These are phyloP conservation scores for Himalopsyche phryganea DNA, from an alignment of 1,140 invertebrate genomes.

Conservation along the genomic window DNA sequence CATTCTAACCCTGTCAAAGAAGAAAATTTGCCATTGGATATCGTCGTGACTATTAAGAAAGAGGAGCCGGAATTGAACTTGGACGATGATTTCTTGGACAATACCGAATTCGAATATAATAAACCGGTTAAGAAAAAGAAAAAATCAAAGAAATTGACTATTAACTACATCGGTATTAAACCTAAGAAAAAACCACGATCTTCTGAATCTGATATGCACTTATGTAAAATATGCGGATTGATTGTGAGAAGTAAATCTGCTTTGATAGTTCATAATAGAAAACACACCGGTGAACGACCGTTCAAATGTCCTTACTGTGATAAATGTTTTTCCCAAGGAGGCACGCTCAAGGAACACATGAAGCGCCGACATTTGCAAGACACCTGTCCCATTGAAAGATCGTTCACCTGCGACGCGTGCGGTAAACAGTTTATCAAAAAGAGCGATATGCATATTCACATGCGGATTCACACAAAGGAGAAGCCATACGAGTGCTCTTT, in stretches of 20 bases:
- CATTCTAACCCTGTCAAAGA: slow-evolving; percentile 4
- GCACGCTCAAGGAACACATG: slow-evolving; percentile 15
- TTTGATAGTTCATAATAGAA: slow-evolving; percentile 15
- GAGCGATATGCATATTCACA: slow-evolving; percentile 14
- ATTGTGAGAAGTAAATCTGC: slow-evolving; percentile 12
- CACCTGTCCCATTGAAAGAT: background rate
- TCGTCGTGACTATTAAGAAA: slow-evolving; percentile 3
- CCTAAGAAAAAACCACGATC: background rate
- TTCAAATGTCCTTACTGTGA: slow-evolving; percentile 26
- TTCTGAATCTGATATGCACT: background rate
- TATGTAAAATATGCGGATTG: slow-evolving; percentile 10
- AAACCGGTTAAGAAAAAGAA: background rate
- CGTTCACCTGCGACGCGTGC: slow-evolving; percentile 22
- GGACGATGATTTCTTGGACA: background rate
- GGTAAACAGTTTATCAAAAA: slow-evolving; percentile 21
- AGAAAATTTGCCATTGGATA: slow-evolving; percentile 9
- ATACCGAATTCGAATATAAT: background rate
- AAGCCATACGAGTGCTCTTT: slow-evolving; percentile 24
- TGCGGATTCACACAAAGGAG: slow-evolving; percentile 18
- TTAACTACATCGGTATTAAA: background rate
- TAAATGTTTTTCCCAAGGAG: slow-evolving; percentile 25
- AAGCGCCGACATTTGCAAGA: slow-evolving; percentile 3
- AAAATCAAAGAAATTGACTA: background rate
- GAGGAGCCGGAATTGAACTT: background rate
- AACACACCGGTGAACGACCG: slow-evolving; percentile 29